Percentiles rank a stretch among this genome's conserved stretches.
These are phyloP conservation scores for Drosophila lini DNA, from an alignment of 1,140 invertebrate genomes.

Conservation along the genomic window DNA sequence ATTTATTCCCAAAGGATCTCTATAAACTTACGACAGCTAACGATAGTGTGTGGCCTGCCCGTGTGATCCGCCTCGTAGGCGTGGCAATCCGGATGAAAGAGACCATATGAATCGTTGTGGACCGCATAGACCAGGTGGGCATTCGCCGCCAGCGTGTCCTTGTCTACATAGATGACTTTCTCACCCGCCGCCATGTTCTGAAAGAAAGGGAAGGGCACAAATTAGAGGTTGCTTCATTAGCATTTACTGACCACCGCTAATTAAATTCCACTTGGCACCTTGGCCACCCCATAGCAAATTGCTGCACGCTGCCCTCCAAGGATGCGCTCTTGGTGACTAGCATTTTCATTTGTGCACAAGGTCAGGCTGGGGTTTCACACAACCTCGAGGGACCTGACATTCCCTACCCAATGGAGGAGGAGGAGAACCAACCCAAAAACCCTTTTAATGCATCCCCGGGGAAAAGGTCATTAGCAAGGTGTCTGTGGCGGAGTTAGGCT, in stretches of 20 bases:
- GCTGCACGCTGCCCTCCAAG: conserved; percentile 50
- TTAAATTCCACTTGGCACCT: conserved; percentile 53
- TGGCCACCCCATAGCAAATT: conserved; percentile 41
- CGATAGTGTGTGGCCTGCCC: conserved; percentile 69
- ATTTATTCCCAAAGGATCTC: neutral
- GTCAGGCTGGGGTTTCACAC: conserved; percentile 50
- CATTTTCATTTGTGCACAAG: conserved; percentile 57
- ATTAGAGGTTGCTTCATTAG: conserved; percentile 60
- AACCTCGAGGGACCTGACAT: conserved; percentile 64
- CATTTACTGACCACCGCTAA: conserved; percentile 72
- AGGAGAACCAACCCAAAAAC: neutral
- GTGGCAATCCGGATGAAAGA: conserved; percentile 69
- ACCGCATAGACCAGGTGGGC: conserved; percentile 67
- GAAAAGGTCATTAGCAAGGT: conserved; percentile 30
- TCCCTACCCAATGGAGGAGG: neutral
- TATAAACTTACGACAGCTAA: conserved; percentile 77
- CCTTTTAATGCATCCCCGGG: conserved; percentile 33
- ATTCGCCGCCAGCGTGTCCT: conserved; percentile 75
- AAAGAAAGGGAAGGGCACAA: neutral
- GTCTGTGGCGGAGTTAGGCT: conserved; percentile 4
- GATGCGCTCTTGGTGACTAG: conserved; percentile 59
- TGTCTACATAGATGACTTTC: conserved; percentile 79
- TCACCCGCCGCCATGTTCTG: conserved; percentile 70
- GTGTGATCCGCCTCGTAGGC: conserved; percentile 82
- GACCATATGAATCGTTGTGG: conserved; percentile 60